Evolutionary conservation across 2,797 vertebrate species (phyloP).

Genomic region (Leptatherina wallacei): DNA sequence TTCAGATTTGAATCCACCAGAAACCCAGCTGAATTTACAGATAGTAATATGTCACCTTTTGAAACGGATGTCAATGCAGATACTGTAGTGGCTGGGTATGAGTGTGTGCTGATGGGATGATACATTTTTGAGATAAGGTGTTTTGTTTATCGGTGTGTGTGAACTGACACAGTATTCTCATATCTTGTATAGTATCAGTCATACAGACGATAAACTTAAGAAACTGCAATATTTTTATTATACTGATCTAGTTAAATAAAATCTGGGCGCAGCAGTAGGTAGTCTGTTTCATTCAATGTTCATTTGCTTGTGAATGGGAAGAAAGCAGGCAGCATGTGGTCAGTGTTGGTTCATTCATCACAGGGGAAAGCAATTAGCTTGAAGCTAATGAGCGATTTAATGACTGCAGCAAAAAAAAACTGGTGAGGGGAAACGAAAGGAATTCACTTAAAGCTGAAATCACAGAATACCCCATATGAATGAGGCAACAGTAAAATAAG

Average conservation of each 20-base stretch:
- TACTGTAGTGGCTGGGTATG: too few species aligned
- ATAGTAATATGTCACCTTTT: too few species aligned
- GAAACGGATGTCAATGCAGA: too few species aligned
- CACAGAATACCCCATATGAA: conserved; percentile 26
- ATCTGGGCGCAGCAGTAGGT: background rate
- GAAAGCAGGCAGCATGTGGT: conserved; percentile 23
- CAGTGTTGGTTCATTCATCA: conserved; percentile 40
- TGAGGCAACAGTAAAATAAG: conserved; percentile 16
- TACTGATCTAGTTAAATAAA: background rate
- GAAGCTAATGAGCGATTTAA: conserved; percentile 71
- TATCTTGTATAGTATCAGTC: too few species aligned
- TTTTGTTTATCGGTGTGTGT: too few species aligned
- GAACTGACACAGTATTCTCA: too few species aligned
- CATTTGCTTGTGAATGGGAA: conserved; percentile 9
- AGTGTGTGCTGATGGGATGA: too few species aligned
- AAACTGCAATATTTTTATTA: background rate
- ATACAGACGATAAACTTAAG: too few species aligned
- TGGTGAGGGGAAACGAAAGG: conserved; percentile 36
- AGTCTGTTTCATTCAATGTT: background rate
- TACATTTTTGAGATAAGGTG: too few species aligned
- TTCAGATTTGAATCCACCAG: too few species aligned
- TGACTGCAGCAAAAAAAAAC: conserved; percentile 65
- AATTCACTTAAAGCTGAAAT: conserved; percentile 41
- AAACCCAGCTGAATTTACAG: too few species aligned
- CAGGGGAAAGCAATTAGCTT: conserved; percentile 62